Percentiles rank a stretch among this genome's conserved stretches.
Evolutionary conservation across 2,113 vertebrate genomes (phyloP).

Genomic region (Macaca nemestrina): DNA sequence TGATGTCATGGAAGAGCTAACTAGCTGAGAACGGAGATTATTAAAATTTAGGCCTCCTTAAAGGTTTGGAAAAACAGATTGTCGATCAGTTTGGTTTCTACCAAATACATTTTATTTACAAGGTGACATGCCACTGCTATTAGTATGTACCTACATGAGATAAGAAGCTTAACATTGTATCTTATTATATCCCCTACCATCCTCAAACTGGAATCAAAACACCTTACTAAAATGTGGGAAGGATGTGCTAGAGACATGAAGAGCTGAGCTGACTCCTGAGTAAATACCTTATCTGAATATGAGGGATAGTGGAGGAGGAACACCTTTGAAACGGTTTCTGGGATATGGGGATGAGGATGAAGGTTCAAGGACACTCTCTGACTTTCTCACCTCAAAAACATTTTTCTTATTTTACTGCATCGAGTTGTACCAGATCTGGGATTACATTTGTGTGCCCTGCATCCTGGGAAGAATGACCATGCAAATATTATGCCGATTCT

Average conservation of each 20-base stretch:
- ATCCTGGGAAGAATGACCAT: background rate
- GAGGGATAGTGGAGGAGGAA: background rate
- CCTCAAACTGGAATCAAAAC: background rate
- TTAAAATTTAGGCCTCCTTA: background rate
- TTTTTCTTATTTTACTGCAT: background rate
- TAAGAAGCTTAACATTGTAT: background rate
- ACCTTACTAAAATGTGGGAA: background rate
- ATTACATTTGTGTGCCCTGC: background rate
- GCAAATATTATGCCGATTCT: background rate
- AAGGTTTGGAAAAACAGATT: background rate
- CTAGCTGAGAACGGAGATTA: background rate
- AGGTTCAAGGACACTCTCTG: background rate
- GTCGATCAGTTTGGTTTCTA: background rate
- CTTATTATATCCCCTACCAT: background rate
- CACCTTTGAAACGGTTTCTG: background rate
- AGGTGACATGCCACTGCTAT: background rate
- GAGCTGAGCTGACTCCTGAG: too few species aligned
- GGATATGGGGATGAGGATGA: background rate
- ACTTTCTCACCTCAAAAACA: background rate
- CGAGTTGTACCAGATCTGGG: background rate
- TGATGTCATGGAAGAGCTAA: background rate
- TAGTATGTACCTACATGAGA: background rate
- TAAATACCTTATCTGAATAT: background rate
- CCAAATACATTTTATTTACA: background rate
- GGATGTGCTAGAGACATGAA: background rate